A percentile compares a stretch with the other conserved stretches of the same genome.
These are phyloP conservation scores for Charina bottae DNA, from an alignment of 2,113 vertebrate species.

Conservation along the genomic window DNA sequence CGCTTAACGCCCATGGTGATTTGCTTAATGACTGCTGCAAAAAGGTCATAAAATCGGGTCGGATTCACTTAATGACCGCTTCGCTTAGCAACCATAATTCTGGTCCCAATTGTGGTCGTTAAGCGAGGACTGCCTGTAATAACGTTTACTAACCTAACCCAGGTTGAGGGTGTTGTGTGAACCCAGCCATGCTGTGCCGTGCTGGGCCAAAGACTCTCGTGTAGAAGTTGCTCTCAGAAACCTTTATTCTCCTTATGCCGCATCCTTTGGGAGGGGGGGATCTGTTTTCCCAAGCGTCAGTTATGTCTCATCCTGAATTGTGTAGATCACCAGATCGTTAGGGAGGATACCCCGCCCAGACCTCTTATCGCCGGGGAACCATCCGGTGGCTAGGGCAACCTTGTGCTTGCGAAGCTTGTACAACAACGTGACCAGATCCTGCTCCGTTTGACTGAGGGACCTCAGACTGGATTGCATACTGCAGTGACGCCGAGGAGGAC, in stretches of 20 bases:
- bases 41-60: no score
- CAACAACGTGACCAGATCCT: background rate
- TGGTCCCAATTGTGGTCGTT: no score
- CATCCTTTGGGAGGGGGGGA: background rate
- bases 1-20: no score
- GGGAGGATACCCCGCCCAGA: background rate
- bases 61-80: no score
- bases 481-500: background rate
- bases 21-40: no score
- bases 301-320: background rate
- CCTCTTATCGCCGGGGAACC: background rate
- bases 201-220: background rate
- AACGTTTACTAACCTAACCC: accelerated
- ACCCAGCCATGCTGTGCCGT: background rate
- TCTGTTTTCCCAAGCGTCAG: background rate
- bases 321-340: background rate
- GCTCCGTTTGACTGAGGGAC: background rate
- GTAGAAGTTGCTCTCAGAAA: background rate
- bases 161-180: background rate
- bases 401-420: background rate
- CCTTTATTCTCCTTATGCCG: background rate
- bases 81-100: no score
- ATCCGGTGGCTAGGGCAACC: background rate
- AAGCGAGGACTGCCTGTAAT: no score
- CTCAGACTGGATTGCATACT: background rate